phyloP scores from a whole-genome alignment of 2,888 invertebrate species.

The Strigamia transsilvanica region DNA sequence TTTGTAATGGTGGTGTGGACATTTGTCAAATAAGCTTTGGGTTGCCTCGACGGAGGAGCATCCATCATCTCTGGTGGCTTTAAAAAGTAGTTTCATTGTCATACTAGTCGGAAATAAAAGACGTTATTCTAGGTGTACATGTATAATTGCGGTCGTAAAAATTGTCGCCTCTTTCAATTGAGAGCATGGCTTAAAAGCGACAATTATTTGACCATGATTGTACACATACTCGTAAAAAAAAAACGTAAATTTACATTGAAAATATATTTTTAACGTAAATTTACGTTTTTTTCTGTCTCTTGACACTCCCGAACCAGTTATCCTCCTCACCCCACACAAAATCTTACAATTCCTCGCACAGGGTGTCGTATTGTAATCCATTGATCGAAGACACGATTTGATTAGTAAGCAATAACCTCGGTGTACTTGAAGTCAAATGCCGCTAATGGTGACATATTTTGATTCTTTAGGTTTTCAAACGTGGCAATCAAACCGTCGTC shows the following conservation, averaged over 20 bases:
- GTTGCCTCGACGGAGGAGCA: not conserved
- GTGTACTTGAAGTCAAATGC: not conserved
- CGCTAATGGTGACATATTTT: not conserved
- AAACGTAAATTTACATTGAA: too few species aligned
- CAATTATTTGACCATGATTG: too few species aligned
- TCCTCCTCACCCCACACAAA: not conserved
- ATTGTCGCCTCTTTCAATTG: too few species aligned
- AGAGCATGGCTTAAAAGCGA: too few species aligned
- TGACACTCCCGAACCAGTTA: not conserved
- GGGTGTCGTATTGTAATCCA: not conserved
- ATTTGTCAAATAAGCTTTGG: not conserved
- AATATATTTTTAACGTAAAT: not conserved
- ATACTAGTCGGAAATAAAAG: not conserved
- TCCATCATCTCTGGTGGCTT: not conserved
- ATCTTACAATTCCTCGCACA: not conserved
- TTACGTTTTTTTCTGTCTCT: not conserved
- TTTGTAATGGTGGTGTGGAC: conserved; percentile 83
- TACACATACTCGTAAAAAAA: too few species aligned
- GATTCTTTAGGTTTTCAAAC: not conserved
- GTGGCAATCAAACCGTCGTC: not conserved
- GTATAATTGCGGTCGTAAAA: too few species aligned
- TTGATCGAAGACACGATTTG: not conserved
- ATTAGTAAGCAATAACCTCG: not conserved
- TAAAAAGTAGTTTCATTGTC: not conserved
- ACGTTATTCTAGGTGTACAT: too few species aligned